Evolutionary conservation across 1,140 invertebrate species (phyloP).

Genomic region (Brachionus koreanus): DNA sequence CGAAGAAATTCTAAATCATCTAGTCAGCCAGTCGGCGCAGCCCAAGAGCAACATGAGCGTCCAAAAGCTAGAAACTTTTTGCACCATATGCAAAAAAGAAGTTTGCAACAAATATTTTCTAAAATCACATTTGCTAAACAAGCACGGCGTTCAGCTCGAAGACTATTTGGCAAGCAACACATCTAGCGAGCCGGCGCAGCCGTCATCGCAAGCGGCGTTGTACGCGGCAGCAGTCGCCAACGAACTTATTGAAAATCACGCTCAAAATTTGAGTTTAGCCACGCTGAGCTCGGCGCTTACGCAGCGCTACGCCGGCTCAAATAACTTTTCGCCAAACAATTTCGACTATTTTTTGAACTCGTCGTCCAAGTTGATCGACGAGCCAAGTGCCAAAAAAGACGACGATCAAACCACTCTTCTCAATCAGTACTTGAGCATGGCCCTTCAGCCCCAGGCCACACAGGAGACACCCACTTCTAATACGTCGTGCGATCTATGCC

Average conservation of each 20-base stretch:
- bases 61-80: slow-evolving; percentile 72
- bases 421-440: slow-evolving; percentile 32
- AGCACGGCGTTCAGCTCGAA: slow-evolving; percentile 27
- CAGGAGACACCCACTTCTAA: neutral
- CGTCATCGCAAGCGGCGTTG: neutral
- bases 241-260: slow-evolving; percentile 25
- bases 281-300: neutral
- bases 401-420: neutral
- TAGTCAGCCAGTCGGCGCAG: neutral
- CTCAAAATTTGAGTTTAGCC: neutral
- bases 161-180: slow-evolving; percentile 28
- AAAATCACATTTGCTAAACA: slow-evolving; percentile 33
- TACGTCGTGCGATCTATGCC: slow-evolving; percentile 42
- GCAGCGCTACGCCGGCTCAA: neutral
- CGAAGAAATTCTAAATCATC: slow-evolving; percentile 1
- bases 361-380: neutral
- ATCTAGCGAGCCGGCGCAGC: neutral
- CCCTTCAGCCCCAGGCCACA: neutral
- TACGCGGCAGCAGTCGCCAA: slow-evolving; percentile 16
- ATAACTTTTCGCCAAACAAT: neutral
- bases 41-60: neutral
- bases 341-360: slow-evolving; percentile 14
- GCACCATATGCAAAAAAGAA: slow-evolving; percentile 65
- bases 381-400: neutral
- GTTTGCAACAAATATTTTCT: slow-evolving; percentile 62